Conservation (phyloP, 2,888 invertebrate species). For the Anaspis maculata region DNA sequence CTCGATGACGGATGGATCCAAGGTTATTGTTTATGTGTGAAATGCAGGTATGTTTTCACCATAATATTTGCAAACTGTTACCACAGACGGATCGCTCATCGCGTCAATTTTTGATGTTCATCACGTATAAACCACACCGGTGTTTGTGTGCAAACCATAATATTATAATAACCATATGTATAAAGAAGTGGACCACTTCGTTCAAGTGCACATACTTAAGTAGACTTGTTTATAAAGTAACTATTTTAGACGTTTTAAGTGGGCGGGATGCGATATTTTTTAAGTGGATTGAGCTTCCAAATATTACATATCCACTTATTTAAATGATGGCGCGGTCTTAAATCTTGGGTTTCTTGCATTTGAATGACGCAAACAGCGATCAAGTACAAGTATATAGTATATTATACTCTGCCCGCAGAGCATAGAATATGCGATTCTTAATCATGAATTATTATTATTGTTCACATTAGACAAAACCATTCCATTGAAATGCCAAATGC, state of each 20-base stretch:
- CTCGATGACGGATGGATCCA: constrained; percentile 25
- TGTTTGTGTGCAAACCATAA: constrained; percentile 24
- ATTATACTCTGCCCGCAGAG: no score
- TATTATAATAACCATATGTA: constrained; percentile 37
- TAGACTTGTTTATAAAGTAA: constrained; percentile 34
- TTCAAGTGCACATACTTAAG: constrained; percentile 33
- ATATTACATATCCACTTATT: constrained; percentile 18
- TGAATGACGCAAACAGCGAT: no score
- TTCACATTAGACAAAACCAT: no score
- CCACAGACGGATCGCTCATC: constrained; percentile 25
- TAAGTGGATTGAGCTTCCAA: constrained; percentile 19
- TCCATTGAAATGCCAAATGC: no score
- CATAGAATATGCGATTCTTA: no score
- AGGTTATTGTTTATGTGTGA: no score
- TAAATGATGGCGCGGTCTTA: constrained; percentile 15
- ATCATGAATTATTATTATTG: no score
- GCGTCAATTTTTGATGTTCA: constrained; percentile 25
- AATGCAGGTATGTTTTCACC: no score
- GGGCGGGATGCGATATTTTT: constrained; percentile 24
- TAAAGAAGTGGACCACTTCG: constrained; percentile 34
- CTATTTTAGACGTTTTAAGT: constrained; percentile 34
- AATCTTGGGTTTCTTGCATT: no score
- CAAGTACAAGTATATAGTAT: no score
- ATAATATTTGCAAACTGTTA: constrained; percentile 27
- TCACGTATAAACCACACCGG: constrained; percentile 24